Evolutionary conservation across 1,140 invertebrate genomes (phyloP).

Genomic region (Dermatophagoides farinae): DNA sequence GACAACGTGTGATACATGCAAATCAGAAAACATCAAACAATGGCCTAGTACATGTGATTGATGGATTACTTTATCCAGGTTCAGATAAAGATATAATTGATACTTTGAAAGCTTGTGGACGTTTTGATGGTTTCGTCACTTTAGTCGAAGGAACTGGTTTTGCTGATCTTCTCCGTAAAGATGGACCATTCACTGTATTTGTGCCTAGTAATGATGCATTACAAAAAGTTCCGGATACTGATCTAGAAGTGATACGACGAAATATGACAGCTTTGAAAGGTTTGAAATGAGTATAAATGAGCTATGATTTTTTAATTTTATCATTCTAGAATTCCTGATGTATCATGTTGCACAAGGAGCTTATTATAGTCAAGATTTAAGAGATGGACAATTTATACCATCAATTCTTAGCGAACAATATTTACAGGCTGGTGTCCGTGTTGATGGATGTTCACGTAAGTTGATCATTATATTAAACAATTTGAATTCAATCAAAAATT

Average conservation of each 20-base stretch:
- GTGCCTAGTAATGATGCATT: slow-evolving; percentile 22
- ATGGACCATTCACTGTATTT: slow-evolving; percentile 21
- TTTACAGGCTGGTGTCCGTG: slow-evolving; percentile 20
- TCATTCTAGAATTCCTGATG: slow-evolving; percentile 19
- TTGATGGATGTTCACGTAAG: slow-evolving; percentile 21
- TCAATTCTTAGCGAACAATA: slow-evolving; percentile 18
- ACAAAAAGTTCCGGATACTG: slow-evolving; percentile 20
- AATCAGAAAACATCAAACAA: slow-evolving; percentile 18
- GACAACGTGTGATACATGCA: slow-evolving; percentile 18
- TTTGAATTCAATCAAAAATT: background rate
- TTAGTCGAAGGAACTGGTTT: slow-evolving; percentile 20
- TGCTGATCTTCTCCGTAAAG: slow-evolving; percentile 16
- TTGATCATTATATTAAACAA: background rate
- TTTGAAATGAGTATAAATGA: too few species aligned
- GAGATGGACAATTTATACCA: slow-evolving; percentile 21
- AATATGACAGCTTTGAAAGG: slow-evolving; percentile 22
- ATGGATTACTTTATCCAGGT: slow-evolving; percentile 20
- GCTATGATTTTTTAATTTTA: background rate
- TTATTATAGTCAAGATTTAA: slow-evolving; percentile 20
- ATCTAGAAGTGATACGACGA: slow-evolving; percentile 18
- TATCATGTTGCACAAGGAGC: slow-evolving; percentile 21
- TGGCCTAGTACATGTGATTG: slow-evolving; percentile 20
- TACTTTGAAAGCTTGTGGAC: slow-evolving; percentile 19
- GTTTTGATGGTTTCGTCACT: slow-evolving; percentile 22
- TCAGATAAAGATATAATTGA: slow-evolving; percentile 19